Conservation (phyloP, 2,888 invertebrate species). For the Agrilus cyanescens region DNA sequence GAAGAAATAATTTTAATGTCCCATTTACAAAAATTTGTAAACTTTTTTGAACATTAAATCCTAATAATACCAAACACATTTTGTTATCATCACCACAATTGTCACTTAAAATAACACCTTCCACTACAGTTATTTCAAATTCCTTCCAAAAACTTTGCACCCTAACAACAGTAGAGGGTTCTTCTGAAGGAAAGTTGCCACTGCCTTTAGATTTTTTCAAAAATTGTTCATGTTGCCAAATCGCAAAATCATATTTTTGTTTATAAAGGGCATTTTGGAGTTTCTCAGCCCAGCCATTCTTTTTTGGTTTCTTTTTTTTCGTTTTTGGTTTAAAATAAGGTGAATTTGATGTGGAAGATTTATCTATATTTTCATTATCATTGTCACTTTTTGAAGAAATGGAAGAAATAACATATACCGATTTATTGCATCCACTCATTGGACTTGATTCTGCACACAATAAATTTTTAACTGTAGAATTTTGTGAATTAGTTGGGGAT, state of each 20-base stretch:
- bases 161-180: slow-evolving; percentile 15
- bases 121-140: slow-evolving; percentile 21
- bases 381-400: neutral
- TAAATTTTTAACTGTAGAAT: no score
- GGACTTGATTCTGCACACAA: neutral
- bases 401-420: neutral
- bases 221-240: slow-evolving; percentile 45
- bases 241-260: slow-evolving; percentile 35
- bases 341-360: neutral
- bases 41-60: slow-evolving; percentile 14
- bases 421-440: neutral
- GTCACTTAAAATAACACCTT: slow-evolving; percentile 12
- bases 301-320: slow-evolving; percentile 35
- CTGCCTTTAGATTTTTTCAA: slow-evolving; percentile 37
- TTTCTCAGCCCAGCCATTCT: slow-evolving; percentile 37
- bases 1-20: slow-evolving; percentile 22
- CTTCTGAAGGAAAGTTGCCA: slow-evolving; percentile 24
- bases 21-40: slow-evolving; percentile 11
- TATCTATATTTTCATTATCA: neutral
- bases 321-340: slow-evolving; percentile 8
- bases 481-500: no score
- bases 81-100: slow-evolving; percentile 4
- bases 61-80: slow-evolving; percentile 20
- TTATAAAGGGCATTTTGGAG: slow-evolving; percentile 37
- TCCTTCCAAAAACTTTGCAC: slow-evolving; percentile 19